phyloP scores from a whole-genome alignment of 2,113 vertebrate species.

The Eulemur macaco region DNA sequence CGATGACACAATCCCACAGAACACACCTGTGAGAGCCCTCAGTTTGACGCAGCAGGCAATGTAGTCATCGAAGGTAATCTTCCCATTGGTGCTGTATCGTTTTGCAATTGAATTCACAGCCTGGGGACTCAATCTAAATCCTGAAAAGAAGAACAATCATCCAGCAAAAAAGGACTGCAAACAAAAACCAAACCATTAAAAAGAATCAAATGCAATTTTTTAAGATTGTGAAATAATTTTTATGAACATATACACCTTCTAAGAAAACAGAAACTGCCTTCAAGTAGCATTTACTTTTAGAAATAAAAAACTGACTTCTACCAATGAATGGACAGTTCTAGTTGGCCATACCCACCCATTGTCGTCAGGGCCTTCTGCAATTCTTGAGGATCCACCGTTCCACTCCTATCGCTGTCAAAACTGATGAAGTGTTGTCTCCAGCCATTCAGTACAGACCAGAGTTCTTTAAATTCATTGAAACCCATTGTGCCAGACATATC shows the following conservation, averaged over 20 bases:
- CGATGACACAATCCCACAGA: not conserved
- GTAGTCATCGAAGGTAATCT: constrained; percentile 95
- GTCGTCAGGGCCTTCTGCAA: constrained; percentile 89
- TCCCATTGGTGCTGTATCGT: constrained; percentile 89
- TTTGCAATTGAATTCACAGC: constrained; percentile 89
- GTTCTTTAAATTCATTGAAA: constrained; percentile 95
- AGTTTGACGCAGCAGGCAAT: constrained; percentile 93
- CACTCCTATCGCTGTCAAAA: constrained; percentile 92
- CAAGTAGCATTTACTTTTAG: not conserved
- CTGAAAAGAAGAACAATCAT: constrained; percentile 72
- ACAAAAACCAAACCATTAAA: not conserved
- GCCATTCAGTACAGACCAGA: constrained; percentile 90
- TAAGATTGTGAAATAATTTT: not conserved
- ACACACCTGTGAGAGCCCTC: constrained; percentile 92
- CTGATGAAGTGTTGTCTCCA: constrained; percentile 92
- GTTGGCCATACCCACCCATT: constrained; percentile 87
- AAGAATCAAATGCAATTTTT: not conserved
- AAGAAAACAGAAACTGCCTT: not conserved
- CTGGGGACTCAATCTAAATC: constrained; percentile 92
- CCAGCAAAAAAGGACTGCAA: not conserved
- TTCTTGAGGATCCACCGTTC: constrained; percentile 92
- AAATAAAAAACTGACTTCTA: not conserved
- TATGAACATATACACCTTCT: not conserved
- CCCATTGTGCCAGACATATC: constrained; percentile 92
- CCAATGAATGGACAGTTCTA: not conserved